phyloP scores from a whole-genome alignment of 2,113 vertebrate genomes.

The Pteruthius melanotis region DNA sequence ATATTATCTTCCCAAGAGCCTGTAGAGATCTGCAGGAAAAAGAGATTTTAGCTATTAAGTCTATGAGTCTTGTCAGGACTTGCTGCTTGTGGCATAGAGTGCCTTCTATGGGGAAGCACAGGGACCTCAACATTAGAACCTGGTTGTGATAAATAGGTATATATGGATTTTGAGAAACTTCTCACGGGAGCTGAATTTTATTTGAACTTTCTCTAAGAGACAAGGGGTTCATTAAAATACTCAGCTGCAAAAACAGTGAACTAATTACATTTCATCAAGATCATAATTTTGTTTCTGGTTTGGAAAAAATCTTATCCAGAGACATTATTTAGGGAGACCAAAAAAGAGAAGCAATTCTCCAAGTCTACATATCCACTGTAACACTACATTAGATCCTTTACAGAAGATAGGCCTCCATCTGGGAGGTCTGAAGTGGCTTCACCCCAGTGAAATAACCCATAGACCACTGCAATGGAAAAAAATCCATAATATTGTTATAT shows the following conservation, averaged over 20 bases:
- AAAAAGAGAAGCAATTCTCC: background rate
- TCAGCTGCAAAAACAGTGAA: background rate
- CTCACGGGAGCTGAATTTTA: background rate
- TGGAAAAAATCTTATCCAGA: background rate
- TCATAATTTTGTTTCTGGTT: background rate
- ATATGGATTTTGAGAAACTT: background rate
- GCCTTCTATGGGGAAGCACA: background rate
- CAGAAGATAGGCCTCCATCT: background rate
- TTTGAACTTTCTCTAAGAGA: background rate
- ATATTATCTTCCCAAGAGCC: background rate
- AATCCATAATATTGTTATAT: background rate
- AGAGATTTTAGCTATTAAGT: background rate
- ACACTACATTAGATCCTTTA: background rate
- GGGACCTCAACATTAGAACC: background rate
- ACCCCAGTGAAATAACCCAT: background rate
- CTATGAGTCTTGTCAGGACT: background rate
- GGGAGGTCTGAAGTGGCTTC: background rate
- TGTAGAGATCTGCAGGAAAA: background rate
- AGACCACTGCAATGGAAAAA: background rate
- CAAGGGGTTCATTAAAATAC: background rate
- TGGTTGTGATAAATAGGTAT: background rate
- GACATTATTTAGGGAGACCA: background rate
- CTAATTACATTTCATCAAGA: background rate
- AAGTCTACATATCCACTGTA: background rate
- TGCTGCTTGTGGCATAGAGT: background rate